These are phyloP conservation scores for Drosophila mayaguana DNA, from an alignment of 2,888 invertebrate species.

Conservation along the genomic window DNA sequence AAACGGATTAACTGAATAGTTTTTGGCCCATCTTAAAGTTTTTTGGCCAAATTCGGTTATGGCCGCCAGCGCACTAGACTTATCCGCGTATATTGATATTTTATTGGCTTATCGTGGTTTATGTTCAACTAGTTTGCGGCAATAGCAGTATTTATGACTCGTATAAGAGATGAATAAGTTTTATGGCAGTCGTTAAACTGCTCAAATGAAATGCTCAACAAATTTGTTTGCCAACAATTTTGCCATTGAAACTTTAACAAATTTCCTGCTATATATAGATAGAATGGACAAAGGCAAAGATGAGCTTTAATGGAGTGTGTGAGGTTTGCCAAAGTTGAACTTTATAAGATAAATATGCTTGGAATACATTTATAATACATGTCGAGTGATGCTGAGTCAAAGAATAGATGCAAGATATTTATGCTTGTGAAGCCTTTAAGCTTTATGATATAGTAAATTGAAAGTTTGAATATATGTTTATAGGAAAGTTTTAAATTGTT, in stretches of 20 bases:
- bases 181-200: constrained; percentile 40
- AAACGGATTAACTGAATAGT: constrained; percentile 77
- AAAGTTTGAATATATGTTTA: neutral
- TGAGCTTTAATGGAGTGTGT: neutral
- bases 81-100: constrained; percentile 68
- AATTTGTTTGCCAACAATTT: constrained; percentile 29
- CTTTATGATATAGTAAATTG: neutral
- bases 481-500: too few species aligned
- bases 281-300: neutral
- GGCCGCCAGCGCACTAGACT: constrained; percentile 10
- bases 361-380: too few species aligned
- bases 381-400: neutral
- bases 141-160: constrained; percentile 33
- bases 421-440: neutral
- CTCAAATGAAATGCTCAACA: constrained; percentile 30
- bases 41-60: constrained; percentile 33
- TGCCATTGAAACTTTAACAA: constrained; percentile 4
- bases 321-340: neutral
- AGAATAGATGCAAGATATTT: too few species aligned
- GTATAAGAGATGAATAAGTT: constrained; percentile 37
- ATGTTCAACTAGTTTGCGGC: constrained; percentile 41
- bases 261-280: neutral
- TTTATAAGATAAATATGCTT: neutral
- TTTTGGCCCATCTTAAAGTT: constrained; percentile 58
- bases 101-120: constrained; percentile 74